These are phyloP conservation scores for Pangasius larnaudii DNA, from an alignment of 2,797 vertebrate genomes.

Conservation along the genomic window DNA sequence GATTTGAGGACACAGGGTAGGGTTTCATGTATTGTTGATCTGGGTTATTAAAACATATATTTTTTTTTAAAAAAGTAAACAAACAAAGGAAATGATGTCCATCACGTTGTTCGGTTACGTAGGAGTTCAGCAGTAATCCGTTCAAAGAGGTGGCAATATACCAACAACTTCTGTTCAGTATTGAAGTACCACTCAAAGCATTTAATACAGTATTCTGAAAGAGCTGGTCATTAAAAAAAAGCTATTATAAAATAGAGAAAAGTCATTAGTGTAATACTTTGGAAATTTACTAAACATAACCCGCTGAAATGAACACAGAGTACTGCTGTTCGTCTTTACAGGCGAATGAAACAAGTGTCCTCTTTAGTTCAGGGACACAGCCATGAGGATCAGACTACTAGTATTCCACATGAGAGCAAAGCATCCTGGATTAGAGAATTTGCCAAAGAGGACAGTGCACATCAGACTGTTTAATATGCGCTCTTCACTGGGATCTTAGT, in stretches of 20 bases:
- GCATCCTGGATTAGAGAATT: conserved; percentile 7
- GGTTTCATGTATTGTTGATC: conserved; percentile 18
- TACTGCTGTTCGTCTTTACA: conserved; percentile 36
- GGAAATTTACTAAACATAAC: conserved; percentile 42
- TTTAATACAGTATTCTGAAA: conserved; percentile 49
- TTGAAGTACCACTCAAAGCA: conserved; percentile 52
- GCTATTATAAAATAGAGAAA: conserved; percentile 35
- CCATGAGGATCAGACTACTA: conserved; percentile 4
- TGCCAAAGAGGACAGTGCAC: not conserved
- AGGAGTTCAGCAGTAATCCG: not conserved
- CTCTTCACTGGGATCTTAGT: not conserved
- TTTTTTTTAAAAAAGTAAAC: not conserved
- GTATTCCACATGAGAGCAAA: conserved; percentile 1
- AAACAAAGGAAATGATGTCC: not conserved
- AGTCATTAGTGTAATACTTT: conserved; percentile 57
- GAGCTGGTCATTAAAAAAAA: conserved; percentile 20
- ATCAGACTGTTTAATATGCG: not conserved
- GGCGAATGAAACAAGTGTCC: not conserved
- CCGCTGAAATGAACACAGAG: conserved; percentile 29
- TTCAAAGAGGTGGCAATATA: conserved; percentile 34
- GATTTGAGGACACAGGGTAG: conserved; percentile 21
- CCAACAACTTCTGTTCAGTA: conserved; percentile 28
- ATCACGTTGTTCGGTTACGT: not conserved
- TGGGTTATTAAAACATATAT: not conserved
- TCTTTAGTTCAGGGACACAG: not conserved